phyloP scores from a whole-genome alignment of 1,140 invertebrate genomes.

The Ericerus pela region DNA sequence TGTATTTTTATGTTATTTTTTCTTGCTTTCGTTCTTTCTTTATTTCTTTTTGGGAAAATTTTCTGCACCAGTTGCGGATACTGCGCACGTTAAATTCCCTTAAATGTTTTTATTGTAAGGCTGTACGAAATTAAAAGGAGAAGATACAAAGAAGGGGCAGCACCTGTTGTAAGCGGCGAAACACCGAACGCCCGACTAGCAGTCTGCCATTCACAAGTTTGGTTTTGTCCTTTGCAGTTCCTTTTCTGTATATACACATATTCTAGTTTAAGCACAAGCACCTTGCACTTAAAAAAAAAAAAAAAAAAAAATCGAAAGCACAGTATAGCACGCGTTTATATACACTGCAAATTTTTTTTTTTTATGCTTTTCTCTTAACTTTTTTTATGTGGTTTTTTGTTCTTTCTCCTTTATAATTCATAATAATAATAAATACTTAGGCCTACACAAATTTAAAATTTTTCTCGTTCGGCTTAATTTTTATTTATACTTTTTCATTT shows the following conservation, averaged over 20 bases:
- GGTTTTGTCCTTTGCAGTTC: not conserved
- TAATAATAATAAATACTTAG: too few relatives aligned
- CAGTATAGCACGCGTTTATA: too few relatives aligned
- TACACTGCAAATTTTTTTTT: not conserved
- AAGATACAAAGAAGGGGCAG: not conserved
- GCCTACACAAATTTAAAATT: too few relatives aligned
- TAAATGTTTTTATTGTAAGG: not conserved
- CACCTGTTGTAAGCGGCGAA: not conserved
- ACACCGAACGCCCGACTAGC: not conserved
- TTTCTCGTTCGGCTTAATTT: too few relatives aligned
- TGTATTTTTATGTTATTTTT: too few relatives aligned
- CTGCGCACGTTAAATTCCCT: not conserved
- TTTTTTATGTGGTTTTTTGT: too few relatives aligned
- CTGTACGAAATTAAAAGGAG: not conserved
- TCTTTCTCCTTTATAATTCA: too few relatives aligned
- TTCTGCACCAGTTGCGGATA: slow-evolving; percentile 3
- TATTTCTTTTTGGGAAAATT: too few relatives aligned
- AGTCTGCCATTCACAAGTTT: slow-evolving; percentile 1
- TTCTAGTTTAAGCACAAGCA: slow-evolving; percentile 2
- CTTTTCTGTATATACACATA: not conserved
- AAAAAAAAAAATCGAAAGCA: not conserved
- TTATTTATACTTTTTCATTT: too few relatives aligned
- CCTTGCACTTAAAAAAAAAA: not conserved
- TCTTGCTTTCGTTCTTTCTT: too few relatives aligned
- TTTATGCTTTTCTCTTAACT: not conserved